Conservation (phyloP, 2,113 vertebrate species). For the Anoplopoma fimbria region DNA sequence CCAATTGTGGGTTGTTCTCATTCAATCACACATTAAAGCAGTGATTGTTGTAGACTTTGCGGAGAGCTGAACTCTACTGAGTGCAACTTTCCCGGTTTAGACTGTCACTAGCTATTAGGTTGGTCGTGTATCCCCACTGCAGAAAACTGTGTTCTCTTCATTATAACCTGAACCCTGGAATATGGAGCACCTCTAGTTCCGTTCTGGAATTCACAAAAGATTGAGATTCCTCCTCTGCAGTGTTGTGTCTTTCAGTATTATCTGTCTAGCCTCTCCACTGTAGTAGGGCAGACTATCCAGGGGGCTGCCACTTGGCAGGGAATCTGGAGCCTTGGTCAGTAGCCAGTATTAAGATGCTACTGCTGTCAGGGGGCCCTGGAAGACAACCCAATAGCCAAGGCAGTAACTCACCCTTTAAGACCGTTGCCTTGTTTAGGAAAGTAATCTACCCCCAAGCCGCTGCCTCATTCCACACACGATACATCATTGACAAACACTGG, state of each 20-base stretch:
- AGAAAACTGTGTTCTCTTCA: neutral
- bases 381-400: slow-evolving; percentile 65
- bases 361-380: slow-evolving; percentile 68
- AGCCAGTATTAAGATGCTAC: slow-evolving; percentile 73
- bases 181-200: neutral
- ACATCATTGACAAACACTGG: slow-evolving; percentile 75
- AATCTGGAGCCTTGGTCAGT: slow-evolving; percentile 59
- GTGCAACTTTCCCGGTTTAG: too few relatives aligned
- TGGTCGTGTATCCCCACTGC: neutral
- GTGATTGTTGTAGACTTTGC: too few relatives aligned
- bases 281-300: slow-evolving; percentile 36
- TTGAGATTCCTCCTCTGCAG: slow-evolving; percentile 16
- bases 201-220: slow-evolving; percentile 8
- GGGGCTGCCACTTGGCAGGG: slow-evolving; percentile 67
- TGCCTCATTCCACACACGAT: slow-evolving; percentile 62
- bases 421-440: slow-evolving; percentile 67
- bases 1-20: too few relatives aligned
- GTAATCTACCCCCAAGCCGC: slow-evolving; percentile 68
- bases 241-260: slow-evolving; percentile 23
- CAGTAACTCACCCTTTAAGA: slow-evolving; percentile 73
- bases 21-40: too few relatives aligned
- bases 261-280: slow-evolving; percentile 33
- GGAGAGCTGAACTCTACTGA: too few relatives aligned
- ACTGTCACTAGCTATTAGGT: neutral
- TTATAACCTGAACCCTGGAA: slow-evolving; percentile 1